These are phyloP conservation scores for Malacoraja senta DNA, from an alignment of 2,797 vertebrate species.

Conservation along the genomic window DNA sequence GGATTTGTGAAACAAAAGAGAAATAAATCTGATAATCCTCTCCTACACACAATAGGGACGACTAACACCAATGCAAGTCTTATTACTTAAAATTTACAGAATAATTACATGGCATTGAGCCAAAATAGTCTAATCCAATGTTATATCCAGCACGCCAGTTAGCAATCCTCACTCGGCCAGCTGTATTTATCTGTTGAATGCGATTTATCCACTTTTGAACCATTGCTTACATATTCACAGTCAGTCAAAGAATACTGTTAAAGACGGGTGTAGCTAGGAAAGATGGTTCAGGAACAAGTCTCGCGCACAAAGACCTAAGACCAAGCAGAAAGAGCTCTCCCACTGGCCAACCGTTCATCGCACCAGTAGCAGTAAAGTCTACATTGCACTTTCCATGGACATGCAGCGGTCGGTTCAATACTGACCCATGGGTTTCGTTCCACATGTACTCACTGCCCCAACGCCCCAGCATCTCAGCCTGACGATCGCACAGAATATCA, in stretches of 20 bases:
- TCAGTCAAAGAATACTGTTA: neutral
- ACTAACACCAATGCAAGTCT: neutral
- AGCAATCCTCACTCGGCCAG: neutral
- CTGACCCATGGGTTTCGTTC: slow-evolving; percentile 66
- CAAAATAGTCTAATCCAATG: neutral
- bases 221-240: neutral
- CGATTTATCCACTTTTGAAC: neutral
- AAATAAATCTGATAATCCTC: neutral
- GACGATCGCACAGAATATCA: neutral
- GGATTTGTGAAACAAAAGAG: neutral
- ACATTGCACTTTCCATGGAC: neutral
- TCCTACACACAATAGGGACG: neutral
- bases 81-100: neutral
- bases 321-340: neutral
- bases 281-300: neutral
- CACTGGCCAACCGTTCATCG: neutral
- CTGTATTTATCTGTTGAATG: neutral
- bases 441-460: slow-evolving; percentile 59
- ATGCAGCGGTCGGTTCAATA: slow-evolving; percentile 40
- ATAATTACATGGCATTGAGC: neutral
- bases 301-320: neutral
- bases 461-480: slow-evolving; percentile 47
- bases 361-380: neutral
- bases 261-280: no score
- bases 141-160: neutral